Evolutionary conservation across 2,888 invertebrate species (phyloP), one percentile per base, ranked within the genome.

Genomic region (Leptinotarsa peninsularis): DNA sequence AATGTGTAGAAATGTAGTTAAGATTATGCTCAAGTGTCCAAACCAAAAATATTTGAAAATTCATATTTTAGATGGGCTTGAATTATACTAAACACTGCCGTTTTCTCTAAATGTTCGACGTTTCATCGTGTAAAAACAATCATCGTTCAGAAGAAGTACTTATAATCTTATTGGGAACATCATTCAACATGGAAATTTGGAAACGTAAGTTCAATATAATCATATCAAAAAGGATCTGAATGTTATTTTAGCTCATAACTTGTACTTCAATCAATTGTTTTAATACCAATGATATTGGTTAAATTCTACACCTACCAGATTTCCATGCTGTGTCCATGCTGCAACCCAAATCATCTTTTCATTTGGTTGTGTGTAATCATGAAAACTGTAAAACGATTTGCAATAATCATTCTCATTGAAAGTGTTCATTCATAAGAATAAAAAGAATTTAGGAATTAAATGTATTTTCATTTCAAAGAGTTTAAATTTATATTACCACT

Each of bases 51-150:
- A 74, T 76, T 73, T 78, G 72, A 80, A 75, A 76, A 77, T 76
- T 79, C 79, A 80, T 80, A 81, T 83, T 81, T 81, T 81, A 84
- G 83, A 82, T 83, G 85, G 85, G 85, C 85, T 85, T 86, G 82
- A 84, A 84, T 82, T 84, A 83, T 85, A 85, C 85, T 85, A 82
- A 86, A 86, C 86, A 87, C 87, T 86, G 86, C 86, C 86, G 86
- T 85, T 85, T 84, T 85, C 84, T 85, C 83, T 82, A 84, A 83
- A 84, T 84, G 82, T 82, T 83, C 81, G 79, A 79, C 79, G 78
- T 79, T 76, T 79, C 63, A 63, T 63, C 63, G 33, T 63, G 63
- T 63, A 43, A 63, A 63, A 63, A 58, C 23, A 58, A 63, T 63
- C 63, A 63, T 60, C 60, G 14, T 63, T 63, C 63, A 63, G 63